Evolutionary conservation across 2,113 vertebrate genomes (phyloP), one percentile per base, ranked within the genome.

Genomic region (Chroicocephalus ridibundus): DNA sequence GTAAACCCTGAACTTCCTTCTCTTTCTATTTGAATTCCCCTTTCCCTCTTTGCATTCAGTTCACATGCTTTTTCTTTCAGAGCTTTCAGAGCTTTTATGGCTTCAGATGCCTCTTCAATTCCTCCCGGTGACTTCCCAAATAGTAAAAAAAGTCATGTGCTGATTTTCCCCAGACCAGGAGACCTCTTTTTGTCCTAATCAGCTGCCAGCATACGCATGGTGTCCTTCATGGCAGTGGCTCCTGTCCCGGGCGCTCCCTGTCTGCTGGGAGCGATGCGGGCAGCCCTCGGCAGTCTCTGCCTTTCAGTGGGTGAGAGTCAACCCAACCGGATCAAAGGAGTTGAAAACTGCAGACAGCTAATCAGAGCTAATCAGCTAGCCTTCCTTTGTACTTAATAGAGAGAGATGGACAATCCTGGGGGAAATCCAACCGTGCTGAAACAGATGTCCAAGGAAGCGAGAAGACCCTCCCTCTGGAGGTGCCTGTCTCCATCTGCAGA

Each of bases 401-500:
- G 88, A 89, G 71, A 89, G 82, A 90, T 96, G 93, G 96, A 91
- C 95, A 96, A n/a, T 93, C 96, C 93, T 91, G 40, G 40, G 94
- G 93, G 93, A 93, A 91, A 72, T 20, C 74, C 93, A 95, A 78
- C 82, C 91, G 90, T 93, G 91, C 78, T 75, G 61, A 72, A 95
- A 72, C 94, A 97, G 77, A 93, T 96, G 95, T 95, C 95, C 75
- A 72, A 71, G 84, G 81, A 87, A 72, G 44, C 0, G 0, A 79
- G 84, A 88, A 72, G n/a, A 36, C 4, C 84, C 4, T 8, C 47
- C 49, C 49, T 16, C 38, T 69, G 66, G 52, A 93, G 38, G 46
- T 72, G 74, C 32, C 55, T 61, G 17, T 60, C 38, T 54, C 55
- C n/a, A 11, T 52, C 83, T 81, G 42, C 8, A 5, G 47, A 89